Base-by-base conservation (phyloP, 2,888 invertebrate species). In the Eudemis profundana region DNA sequence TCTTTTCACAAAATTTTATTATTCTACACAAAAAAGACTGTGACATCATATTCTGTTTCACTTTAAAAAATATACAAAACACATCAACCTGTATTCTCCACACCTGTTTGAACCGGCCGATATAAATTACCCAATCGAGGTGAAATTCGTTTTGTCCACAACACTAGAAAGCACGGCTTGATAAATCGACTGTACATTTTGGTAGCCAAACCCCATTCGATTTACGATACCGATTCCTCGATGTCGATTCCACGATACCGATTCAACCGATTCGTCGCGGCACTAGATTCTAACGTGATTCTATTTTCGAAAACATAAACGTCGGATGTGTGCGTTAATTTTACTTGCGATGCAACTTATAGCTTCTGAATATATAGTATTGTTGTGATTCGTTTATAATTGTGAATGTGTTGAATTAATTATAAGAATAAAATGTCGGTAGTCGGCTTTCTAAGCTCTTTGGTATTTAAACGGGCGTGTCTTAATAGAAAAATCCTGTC, bases 71-170 rank as follows among this genome's bases (percentile, higher is more conserved):
- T 12, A 44, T 46, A 42, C 42, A 65, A 62, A 66, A 66, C 66
- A 59, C 46, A 27, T 68, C 88, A 81, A 54, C 76, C 81, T 86
- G 83, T 88, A 84, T 72, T 70, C 71, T 70, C 71, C 73, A 80
- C 90, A 90, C 90, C 90, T 90, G 89, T 85, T 79, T 46, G 74
- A 69, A 72, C 73, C 76, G 72, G 77, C 75, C 78, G 76, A 78
- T 81, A 87, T 90, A 86, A 89, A 90, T 89, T 85, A 85, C 82
- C 77, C 76, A 84, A 85, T 86, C 79, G 81, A 79, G 78, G 87
- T 84, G 85, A 88, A 89, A 89, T 89, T 83, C 83, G 81, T 82
- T 87, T 85, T 89, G 85, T 87, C 86, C 83, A 83, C 82, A 74
- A 74, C 72, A 70, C 69, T 80, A 81, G 85, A 87, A 84, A 87